phyloP scores from a whole-genome alignment of 2,797 vertebrate genomes.

The Cercopithecus petaurista region DNA sequence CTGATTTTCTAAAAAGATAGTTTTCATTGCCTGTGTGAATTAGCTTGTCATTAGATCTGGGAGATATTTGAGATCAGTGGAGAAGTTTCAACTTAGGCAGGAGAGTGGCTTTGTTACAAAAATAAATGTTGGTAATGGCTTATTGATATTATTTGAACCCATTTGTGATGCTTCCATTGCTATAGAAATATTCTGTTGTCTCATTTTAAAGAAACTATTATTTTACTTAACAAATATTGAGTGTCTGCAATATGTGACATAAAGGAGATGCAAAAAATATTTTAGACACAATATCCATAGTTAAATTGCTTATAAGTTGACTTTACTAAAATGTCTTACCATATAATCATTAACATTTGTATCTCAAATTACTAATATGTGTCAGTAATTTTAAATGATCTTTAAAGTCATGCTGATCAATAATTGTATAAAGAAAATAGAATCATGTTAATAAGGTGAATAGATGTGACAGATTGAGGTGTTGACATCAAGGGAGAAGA shows the following conservation, averaged over 20 bases:
- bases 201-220: not conserved
- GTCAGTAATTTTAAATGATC: constrained; percentile 1
- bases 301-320: not conserved
- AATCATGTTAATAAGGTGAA: not conserved
- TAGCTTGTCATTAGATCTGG: not conserved
- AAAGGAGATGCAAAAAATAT: not conserved
- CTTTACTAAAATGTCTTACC: not conserved
- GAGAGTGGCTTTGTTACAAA: not conserved
- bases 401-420: not conserved
- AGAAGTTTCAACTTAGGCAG: not conserved
- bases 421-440: not conserved
- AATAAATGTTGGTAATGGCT: not conserved
- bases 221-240: not conserved
- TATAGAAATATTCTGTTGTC: not conserved
- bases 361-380: not conserved
- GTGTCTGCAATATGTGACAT: not conserved
- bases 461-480: not conserved
- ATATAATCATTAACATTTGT: not conserved
- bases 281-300: not conserved
- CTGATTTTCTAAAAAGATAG: not conserved
- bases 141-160: not conserved
- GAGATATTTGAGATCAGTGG: not conserved
- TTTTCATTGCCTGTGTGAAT: not conserved
- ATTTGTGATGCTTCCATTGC: not conserved
- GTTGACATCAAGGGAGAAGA: not conserved